Conservation (phyloP, 2,888 invertebrate species). For the Choreutis nemorana region DNA sequence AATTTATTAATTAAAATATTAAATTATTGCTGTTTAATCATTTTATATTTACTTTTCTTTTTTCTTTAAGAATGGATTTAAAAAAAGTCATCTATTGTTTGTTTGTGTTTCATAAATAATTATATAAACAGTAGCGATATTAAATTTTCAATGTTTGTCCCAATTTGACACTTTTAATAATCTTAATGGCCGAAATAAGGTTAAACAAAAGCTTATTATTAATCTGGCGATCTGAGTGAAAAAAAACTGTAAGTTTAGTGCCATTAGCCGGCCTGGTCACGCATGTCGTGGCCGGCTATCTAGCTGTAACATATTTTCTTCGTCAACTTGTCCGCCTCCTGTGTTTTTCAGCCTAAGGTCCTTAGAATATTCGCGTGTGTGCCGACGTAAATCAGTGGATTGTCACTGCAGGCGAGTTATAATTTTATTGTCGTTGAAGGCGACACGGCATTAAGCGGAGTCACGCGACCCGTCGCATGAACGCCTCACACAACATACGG, state of each 20-base stretch:
- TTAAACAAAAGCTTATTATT: constrained; percentile 13
- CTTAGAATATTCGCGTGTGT: constrained; percentile 62
- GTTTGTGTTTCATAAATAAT: too few species aligned
- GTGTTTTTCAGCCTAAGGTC: constrained; percentile 42
- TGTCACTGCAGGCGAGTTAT: constrained; percentile 64
- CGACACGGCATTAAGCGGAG: constrained; percentile 45
- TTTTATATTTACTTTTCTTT: too few species aligned
- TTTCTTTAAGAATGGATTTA: too few species aligned
- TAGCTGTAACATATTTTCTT: constrained; percentile 46
- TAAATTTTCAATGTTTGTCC: too few species aligned
- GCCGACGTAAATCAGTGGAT: constrained; percentile 63
- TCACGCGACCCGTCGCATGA: constrained; percentile 42
- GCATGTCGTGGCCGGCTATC: constrained; percentile 41
- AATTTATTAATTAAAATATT: too few species aligned
- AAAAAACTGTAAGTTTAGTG: constrained; percentile 2
- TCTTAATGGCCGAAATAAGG: not conserved
- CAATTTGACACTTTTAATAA: too few species aligned
- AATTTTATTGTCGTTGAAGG: constrained; percentile 63
- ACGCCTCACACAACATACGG: constrained; percentile 37
- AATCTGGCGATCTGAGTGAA: constrained; percentile 16
- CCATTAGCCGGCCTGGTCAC: constrained; percentile 20
- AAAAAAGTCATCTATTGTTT: too few species aligned
- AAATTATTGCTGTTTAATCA: too few species aligned
- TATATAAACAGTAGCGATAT: too few species aligned
- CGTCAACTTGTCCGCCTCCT: constrained; percentile 57